Evolutionary conservation across 2,113 vertebrate genomes (phyloP).

Genomic region (Lycaon pictus): DNA sequence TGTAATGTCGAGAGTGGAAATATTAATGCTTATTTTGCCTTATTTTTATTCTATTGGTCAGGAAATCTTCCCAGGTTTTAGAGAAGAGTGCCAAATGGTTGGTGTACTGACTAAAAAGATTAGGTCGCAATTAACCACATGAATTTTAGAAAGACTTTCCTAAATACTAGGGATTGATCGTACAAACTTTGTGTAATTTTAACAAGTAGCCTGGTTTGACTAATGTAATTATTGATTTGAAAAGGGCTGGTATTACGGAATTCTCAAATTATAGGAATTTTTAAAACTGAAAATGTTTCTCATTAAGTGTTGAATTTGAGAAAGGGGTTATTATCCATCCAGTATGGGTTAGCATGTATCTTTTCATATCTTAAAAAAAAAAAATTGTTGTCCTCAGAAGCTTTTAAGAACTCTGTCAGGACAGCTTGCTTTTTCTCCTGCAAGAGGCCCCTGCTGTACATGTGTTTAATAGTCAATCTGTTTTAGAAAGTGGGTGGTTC

Average conservation of each 20-base stretch:
- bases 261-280: constrained; percentile 41
- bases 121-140: constrained; percentile 1
- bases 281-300: constrained; percentile 6
- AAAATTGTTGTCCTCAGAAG: constrained; percentile 55
- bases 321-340: not conserved
- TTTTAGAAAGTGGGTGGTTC: constrained; percentile 80
- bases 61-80: constrained; percentile 16
- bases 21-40: not conserved
- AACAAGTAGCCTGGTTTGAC: constrained; percentile 60
- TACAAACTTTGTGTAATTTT: constrained; percentile 47
- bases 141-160: constrained; percentile 53
- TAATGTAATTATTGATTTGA: constrained; percentile 36
- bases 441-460: constrained; percentile 71
- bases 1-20: not conserved
- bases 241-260: constrained; percentile 43
- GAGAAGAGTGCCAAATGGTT: not conserved
- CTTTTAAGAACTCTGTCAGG: constrained; percentile 70
- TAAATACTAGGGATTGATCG: not conserved
- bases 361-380: constrained; percentile 34
- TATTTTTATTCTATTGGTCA: constrained; percentile 28
- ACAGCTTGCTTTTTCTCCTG: constrained; percentile 75
- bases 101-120: not conserved
- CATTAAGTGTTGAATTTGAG: constrained; percentile 15
- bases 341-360: not conserved
- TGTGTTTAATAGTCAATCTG: constrained; percentile 80